A percentile compares a stretch with the other conserved stretches of the same genome.
Conservation (phyloP, 2,888 invertebrate genomes). For the Craniophora ligustri region DNA sequence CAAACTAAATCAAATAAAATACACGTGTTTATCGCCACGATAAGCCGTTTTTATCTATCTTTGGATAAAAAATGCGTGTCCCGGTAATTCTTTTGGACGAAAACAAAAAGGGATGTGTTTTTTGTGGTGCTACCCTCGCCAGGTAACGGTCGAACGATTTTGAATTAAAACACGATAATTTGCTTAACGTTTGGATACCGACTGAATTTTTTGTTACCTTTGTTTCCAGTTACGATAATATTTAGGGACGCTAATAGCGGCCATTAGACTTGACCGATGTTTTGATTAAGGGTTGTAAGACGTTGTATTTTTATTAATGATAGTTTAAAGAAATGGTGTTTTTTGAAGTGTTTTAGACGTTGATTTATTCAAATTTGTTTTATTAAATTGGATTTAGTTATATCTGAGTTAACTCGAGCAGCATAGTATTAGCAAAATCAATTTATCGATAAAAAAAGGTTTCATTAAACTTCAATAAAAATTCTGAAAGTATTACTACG, state of each 20-base stretch:
- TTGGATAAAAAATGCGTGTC: constrained; percentile 39
- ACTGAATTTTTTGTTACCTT: constrained; percentile 36
- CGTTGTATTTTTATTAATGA: constrained; percentile 7
- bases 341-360: not conserved
- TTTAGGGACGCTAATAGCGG: constrained; percentile 41
- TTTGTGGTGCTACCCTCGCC: constrained; percentile 37
- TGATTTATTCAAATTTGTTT: no score
- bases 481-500: no score
- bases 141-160: constrained; percentile 55
- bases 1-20: constrained; percentile 32
- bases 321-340: not conserved
- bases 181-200: constrained; percentile 54
- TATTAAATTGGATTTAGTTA: no score
- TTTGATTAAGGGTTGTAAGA: constrained; percentile 24
- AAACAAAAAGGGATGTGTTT: constrained; percentile 35
- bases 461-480: no score
- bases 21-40: constrained; percentile 33
- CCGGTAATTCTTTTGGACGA: constrained; percentile 45
- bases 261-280: constrained; percentile 42
- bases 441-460: no score
- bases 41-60: constrained; percentile 32
- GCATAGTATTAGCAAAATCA: no score
- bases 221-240: constrained; percentile 30
- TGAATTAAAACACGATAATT: constrained; percentile 64
- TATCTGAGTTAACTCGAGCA: no score